Evolutionary conservation across 2,797 vertebrate species (phyloP).

Genomic region (Gymnocypris eckloni): DNA sequence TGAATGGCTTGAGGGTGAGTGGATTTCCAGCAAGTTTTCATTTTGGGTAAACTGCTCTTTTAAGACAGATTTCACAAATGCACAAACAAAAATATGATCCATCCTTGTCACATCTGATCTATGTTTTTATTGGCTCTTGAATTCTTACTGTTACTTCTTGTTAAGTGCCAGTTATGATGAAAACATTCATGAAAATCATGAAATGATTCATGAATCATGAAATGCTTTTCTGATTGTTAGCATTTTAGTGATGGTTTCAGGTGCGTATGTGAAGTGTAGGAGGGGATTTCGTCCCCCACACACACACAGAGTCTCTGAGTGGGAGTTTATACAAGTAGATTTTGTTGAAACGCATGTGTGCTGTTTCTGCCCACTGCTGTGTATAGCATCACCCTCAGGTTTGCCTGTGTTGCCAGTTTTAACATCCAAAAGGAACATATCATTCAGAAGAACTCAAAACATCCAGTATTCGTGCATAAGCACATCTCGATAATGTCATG

Average conservation of each 20-base stretch:
- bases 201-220: background rate
- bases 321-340: constrained; percentile 18
- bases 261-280: constrained; percentile 1
- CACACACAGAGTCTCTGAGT: background rate
- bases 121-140: background rate
- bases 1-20: background rate
- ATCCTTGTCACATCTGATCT: background rate
- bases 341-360: background rate
- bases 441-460: constrained; percentile 33
- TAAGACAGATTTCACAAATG: background rate
- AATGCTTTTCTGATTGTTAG: background rate
- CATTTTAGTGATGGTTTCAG: background rate
- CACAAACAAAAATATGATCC: background rate
- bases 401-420: constrained; percentile 3
- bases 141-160: background rate
- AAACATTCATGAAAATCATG: background rate
- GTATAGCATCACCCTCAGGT: background rate
- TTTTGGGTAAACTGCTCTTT: background rate
- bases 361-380: constrained; percentile 3
- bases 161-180: background rate
- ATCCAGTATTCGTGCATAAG: background rate
- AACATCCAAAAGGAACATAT: constrained; percentile 5
- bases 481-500: background rate
- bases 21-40: background rate
- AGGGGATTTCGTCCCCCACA: constrained; percentile 38